Evolutionary conservation across 1,140 invertebrate species (phyloP).

Genomic region (Stenopsyche tienmushanensis): DNA sequence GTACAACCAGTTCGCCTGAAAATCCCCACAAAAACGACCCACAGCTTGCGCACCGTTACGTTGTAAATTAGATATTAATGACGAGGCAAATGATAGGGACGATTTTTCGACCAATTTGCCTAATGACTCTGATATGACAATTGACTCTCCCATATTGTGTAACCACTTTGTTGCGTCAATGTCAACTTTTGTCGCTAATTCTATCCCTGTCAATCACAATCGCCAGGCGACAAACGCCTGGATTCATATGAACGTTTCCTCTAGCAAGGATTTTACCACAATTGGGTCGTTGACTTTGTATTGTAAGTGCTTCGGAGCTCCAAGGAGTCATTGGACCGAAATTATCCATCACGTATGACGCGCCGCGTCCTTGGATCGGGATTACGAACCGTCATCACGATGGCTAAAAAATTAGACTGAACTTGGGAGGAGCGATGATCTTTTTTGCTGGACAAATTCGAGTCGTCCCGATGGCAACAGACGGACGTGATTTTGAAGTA

Average conservation of each 20-base stretch:
- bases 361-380: not conserved
- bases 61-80: not conserved
- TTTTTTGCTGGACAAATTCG: too few species aligned
- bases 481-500: too few species aligned
- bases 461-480: too few species aligned
- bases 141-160: slow-evolving; percentile 15
- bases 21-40: too few species aligned
- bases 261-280: too few species aligned
- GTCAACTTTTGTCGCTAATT: slow-evolving; percentile 12
- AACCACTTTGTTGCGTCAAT: slow-evolving; percentile 16
- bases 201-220: not conserved
- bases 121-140: slow-evolving; percentile 15
- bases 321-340: too few species aligned
- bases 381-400: not conserved
- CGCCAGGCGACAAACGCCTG: not conserved
- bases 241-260: too few species aligned
- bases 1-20: too few species aligned
- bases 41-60: too few species aligned
- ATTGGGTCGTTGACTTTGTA: not conserved
- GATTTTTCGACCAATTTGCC: slow-evolving; percentile 20
- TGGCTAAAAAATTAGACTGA: not conserved
- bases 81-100: not conserved
- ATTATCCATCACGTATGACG: too few species aligned
- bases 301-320: not conserved
- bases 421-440: too few species aligned